Percentiles rank a stretch among this genome's conserved stretches.
Conservation (phyloP, 2,888 invertebrate genomes). For the Macrostomum cliftonense region DNA sequence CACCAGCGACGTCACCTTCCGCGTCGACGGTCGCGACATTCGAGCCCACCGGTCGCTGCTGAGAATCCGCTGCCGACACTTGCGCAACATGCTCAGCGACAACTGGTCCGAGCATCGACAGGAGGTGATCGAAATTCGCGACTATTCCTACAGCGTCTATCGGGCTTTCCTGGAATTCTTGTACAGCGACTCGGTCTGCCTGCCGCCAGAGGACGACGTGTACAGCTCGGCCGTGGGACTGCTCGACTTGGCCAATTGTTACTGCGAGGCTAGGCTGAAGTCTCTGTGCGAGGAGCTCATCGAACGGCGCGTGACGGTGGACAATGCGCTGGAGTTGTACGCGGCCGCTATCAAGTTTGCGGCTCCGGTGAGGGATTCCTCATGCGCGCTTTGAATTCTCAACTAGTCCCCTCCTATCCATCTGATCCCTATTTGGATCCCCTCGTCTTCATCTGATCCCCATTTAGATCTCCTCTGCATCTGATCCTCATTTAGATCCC, state of each 20-base stretch:
- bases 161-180: slow-evolving; percentile 46
- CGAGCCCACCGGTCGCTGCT: slow-evolving; percentile 47
- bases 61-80: slow-evolving; percentile 47
- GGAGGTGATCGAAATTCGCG: slow-evolving; percentile 32
- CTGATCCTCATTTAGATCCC: too few relatives aligned
- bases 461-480: too few relatives aligned
- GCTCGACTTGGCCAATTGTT: slow-evolving; percentile 46
- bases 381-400: too few relatives aligned
- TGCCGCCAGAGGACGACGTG: slow-evolving; percentile 45
- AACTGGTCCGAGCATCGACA: slow-evolving; percentile 45
- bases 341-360: slow-evolving; percentile 39
- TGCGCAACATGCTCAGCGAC: slow-evolving; percentile 46
- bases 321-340: slow-evolving; percentile 46
- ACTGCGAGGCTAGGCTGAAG: slow-evolving; percentile 45
- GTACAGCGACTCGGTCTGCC: slow-evolving; percentile 46
- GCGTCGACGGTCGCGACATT: slow-evolving; percentile 44
- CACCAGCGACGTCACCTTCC: slow-evolving; percentile 45
- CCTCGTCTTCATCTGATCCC: too few relatives aligned
- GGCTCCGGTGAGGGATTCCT: slow-evolving; percentile 26
- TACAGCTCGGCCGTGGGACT: slow-evolving; percentile 41
- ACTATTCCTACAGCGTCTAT: slow-evolving; percentile 44
- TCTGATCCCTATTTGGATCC: too few relatives aligned
- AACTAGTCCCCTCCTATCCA: too few relatives aligned
- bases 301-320: slow-evolving; percentile 44
- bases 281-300: slow-evolving; percentile 43